phyloP scores from a whole-genome alignment of 2,888 invertebrate species.

The Bunonema sp. region DNA sequence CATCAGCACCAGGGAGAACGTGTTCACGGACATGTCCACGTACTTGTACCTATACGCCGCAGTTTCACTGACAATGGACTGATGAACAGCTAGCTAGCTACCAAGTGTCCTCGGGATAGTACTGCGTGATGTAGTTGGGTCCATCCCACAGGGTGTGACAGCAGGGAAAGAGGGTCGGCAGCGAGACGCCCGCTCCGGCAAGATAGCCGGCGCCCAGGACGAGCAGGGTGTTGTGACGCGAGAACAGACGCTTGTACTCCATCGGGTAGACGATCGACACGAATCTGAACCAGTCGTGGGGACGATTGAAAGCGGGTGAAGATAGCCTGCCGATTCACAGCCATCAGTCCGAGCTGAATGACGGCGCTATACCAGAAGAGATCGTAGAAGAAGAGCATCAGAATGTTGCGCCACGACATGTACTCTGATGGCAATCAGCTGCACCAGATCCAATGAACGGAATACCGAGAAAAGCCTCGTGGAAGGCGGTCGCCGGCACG shows the following conservation, averaged over 20 bases:
- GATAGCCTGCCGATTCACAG: slow-evolving; percentile 23
- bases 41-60: slow-evolving; percentile 21
- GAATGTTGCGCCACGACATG: slow-evolving; percentile 21
- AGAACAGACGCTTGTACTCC: slow-evolving; percentile 35
- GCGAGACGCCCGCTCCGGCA: slow-evolving; percentile 20
- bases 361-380: slow-evolving; percentile 42
- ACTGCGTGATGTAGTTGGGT: slow-evolving; percentile 24
- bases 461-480: slow-evolving; percentile 4
- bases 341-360: slow-evolving; percentile 35
- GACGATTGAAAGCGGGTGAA: neutral
- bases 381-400: slow-evolving; percentile 38
- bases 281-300: slow-evolving; percentile 18
- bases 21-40: slow-evolving; percentile 35
- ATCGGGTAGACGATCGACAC: slow-evolving; percentile 39
- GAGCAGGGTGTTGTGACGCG: slow-evolving; percentile 8
- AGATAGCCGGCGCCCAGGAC: neutral
- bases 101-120: slow-evolving; percentile 23
- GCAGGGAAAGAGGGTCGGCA: slow-evolving; percentile 33
- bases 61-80: neutral
- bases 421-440: slow-evolving; percentile 11
- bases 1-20: slow-evolving; percentile 28
- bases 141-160: slow-evolving; percentile 36
- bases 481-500: slow-evolving; percentile 35
- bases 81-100: slow-evolving; percentile 4
- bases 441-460: neutral